These are phyloP conservation scores for Esperia sulphurella DNA, from an alignment of 2,888 invertebrate species.

Conservation along the genomic window DNA sequence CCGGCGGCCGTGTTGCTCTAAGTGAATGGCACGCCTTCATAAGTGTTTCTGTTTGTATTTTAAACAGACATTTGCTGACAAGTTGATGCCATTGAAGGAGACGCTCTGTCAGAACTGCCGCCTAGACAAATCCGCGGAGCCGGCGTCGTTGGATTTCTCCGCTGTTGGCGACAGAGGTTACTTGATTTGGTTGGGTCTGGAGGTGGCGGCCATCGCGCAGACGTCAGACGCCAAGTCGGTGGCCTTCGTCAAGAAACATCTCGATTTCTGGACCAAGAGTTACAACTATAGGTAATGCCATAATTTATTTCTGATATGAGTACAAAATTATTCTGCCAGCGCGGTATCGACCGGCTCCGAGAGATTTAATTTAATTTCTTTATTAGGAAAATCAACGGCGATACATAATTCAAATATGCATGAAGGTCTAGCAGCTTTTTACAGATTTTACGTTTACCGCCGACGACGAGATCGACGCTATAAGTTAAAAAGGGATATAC, in stretches of 20 bases:
- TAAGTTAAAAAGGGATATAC: too few species aligned
- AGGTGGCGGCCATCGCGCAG: constrained; percentile 86
- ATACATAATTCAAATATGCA: too few species aligned
- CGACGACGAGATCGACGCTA: too few species aligned
- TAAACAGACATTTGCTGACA: constrained; percentile 83
- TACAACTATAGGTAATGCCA: constrained; percentile 83
- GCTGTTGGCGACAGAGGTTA: constrained; percentile 89
- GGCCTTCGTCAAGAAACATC: constrained; percentile 86
- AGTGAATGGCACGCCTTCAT: not conserved
- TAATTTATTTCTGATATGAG: too few species aligned
- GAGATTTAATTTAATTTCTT: too few species aligned
- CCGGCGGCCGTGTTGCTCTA: too few species aligned
- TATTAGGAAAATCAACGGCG: too few species aligned
- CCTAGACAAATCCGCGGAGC: constrained; percentile 83
- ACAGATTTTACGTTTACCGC: too few species aligned
- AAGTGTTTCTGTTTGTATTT: not conserved
- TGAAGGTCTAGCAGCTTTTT: too few species aligned
- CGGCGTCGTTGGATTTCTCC: constrained; percentile 83
- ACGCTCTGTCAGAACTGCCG: constrained; percentile 73
- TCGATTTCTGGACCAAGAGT: constrained; percentile 87
- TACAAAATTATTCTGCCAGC: too few species aligned
- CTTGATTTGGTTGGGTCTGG: constrained; percentile 86
- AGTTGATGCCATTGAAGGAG: constrained; percentile 87
- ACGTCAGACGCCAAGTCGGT: constrained; percentile 82
- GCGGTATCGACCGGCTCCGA: too few species aligned